A percentile compares a stretch with the other conserved stretches of the same genome.
Evolutionary conservation across 30 jellyfish, hydroid and myxozoan genomes (phyloP).

Genomic region (Aurelia sp.): DNA sequence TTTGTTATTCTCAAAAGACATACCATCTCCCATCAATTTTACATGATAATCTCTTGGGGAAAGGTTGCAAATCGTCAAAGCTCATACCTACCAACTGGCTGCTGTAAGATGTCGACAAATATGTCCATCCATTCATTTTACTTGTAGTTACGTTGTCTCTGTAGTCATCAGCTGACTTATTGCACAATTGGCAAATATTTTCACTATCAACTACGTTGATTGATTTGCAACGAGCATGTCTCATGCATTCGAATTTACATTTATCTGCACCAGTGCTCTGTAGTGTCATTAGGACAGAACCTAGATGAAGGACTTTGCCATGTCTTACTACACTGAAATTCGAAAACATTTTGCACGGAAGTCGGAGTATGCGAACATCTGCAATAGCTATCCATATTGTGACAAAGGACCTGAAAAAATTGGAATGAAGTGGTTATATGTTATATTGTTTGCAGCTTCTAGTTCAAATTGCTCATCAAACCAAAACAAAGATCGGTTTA

Average conservation of each 20-base stretch:
- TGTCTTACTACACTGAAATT: neutral
- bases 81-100: constrained; percentile 10
- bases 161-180: constrained; percentile 7
- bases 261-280: neutral
- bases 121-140: constrained; percentile 12
- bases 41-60: too few relatives aligned
- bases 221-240: constrained; percentile 23
- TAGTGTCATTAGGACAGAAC: neutral
- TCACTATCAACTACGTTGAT: neutral
- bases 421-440: too few relatives aligned
- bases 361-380: neutral
- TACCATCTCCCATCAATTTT: too few relatives aligned
- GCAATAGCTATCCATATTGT: too few relatives aligned
- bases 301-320: neutral
- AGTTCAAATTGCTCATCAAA: too few relatives aligned
- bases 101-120: constrained; percentile 1
- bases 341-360: constrained; percentile 1
- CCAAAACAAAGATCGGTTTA: too few relatives aligned
- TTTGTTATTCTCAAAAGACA: too few relatives aligned
- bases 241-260: constrained; percentile 5
- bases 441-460: too few relatives aligned
- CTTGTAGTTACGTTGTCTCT: neutral
- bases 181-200: constrained; percentile 13
- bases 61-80: too few relatives aligned
- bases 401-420: too few relatives aligned